Evolutionary conservation across 2,113 vertebrate species (phyloP).

Genomic region (Rhinoptilus africanus): DNA sequence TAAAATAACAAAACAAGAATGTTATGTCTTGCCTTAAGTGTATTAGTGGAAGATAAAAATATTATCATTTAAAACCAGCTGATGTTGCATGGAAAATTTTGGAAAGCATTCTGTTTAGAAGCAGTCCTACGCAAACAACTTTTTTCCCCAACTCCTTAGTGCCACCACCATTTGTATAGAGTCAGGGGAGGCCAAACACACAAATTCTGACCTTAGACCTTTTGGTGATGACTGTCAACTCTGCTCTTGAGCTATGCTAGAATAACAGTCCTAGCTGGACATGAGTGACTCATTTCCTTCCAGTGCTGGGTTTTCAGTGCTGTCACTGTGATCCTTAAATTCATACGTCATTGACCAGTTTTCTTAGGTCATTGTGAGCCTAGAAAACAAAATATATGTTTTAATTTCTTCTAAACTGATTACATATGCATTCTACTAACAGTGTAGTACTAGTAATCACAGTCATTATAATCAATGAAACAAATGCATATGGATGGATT

Average conservation of each 20-base stretch:
- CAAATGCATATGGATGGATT: not conserved
- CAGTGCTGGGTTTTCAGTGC: not conserved
- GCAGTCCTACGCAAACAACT: not conserved
- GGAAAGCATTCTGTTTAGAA: constrained; percentile 4
- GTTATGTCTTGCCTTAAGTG: constrained; percentile 37
- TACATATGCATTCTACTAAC: not conserved
- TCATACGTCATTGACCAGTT: not conserved
- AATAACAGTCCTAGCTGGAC: not conserved
- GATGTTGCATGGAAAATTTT: constrained; percentile 9
- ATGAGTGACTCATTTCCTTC: not conserved
- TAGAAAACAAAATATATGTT: not conserved
- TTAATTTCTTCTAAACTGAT: not conserved
- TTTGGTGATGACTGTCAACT: not conserved
- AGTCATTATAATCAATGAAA: not conserved
- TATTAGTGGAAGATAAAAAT: constrained; percentile 52
- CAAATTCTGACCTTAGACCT: not conserved
- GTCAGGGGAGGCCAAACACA: not conserved
- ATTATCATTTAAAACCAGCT: constrained; percentile 21
- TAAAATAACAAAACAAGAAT: constrained; percentile 40
- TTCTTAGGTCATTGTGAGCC: not conserved
- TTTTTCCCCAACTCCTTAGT: not conserved
- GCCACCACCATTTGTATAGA: not conserved
- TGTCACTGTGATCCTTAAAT: not conserved
- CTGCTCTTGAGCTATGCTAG: not conserved
- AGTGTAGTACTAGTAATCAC: not conserved